Conservation (phyloP, 2,113 vertebrate genomes). For the Raja brachyura region DNA sequence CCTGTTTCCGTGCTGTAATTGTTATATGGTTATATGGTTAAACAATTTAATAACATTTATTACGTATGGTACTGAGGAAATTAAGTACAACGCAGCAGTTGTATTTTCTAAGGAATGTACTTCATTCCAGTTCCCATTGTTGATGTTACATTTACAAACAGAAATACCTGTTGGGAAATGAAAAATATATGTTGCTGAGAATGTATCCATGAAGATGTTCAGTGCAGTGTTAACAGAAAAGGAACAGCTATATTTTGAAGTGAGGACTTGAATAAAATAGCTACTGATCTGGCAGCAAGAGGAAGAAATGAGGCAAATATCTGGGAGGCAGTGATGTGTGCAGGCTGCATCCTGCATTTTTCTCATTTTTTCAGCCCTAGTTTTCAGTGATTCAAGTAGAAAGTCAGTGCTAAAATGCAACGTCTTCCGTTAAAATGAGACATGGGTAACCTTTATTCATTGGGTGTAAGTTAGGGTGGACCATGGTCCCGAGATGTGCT, state of each 20-base stretch:
- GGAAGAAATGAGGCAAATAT: background rate
- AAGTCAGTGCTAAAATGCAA: background rate
- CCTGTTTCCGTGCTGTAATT: too few relatives aligned
- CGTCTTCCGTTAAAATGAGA: background rate
- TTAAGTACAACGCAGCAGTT: background rate
- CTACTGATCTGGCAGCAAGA: background rate
- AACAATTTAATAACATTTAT: background rate
- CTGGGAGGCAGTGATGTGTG: slow-evolving; percentile 10
- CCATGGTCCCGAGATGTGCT: background rate
- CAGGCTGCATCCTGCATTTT: slow-evolving; percentile 2
- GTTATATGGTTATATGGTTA: too few relatives aligned
- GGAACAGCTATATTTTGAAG: background rate
- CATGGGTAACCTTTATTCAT: background rate
- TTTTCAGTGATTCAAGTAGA: background rate
- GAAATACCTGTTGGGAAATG: background rate
- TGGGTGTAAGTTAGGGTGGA: background rate
- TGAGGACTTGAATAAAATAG: background rate
- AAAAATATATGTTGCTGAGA: too few relatives aligned
- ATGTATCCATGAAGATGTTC: background rate
- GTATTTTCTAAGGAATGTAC: background rate
- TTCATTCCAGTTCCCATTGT: background rate
- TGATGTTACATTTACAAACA: background rate
- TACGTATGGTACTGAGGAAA: background rate
- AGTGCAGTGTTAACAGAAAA: background rate
- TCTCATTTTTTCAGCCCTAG: background rate